A percentile compares a stretch with the other conserved stretches of the same genome.
Conservation (phyloP, 2,113 vertebrate species). For the Caloenas nicobarica region DNA sequence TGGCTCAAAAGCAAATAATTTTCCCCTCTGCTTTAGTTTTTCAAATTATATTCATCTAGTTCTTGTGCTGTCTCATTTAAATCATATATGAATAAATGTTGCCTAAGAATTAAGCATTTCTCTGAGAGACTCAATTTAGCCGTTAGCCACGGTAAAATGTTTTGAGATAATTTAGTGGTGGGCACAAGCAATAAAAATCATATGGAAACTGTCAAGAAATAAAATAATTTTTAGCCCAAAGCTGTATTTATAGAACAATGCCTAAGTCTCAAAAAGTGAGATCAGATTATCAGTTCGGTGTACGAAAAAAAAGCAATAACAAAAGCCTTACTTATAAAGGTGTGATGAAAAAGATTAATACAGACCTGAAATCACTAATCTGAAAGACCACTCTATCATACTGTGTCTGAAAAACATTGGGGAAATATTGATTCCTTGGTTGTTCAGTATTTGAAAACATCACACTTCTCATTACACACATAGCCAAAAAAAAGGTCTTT, state of each 20-base stretch:
- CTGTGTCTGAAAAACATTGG: neutral
- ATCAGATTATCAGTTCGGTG: constrained; percentile 18
- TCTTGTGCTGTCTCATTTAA: constrained; percentile 19
- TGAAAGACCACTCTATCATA: constrained; percentile 29
- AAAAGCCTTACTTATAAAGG: constrained; percentile 13
- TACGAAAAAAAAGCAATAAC: constrained; percentile 25
- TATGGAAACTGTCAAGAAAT: neutral
- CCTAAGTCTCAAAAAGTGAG: neutral
- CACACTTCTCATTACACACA: neutral
- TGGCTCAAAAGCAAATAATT: neutral
- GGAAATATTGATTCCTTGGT: constrained; percentile 19
- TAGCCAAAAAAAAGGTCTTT: neutral
- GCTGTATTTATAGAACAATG: neutral
- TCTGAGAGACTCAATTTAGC: neutral
- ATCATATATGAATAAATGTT: neutral
- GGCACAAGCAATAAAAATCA: constrained; percentile 1
- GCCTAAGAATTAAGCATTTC: constrained; percentile 22
- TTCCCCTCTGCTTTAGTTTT: constrained; percentile 17
- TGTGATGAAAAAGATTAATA: constrained; percentile 47
- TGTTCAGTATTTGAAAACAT: neutral
- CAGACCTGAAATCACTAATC: constrained; percentile 25
- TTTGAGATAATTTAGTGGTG: constrained; percentile 36
- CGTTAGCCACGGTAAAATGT: neutral
- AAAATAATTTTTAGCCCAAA: constrained; percentile 16
- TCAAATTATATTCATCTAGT: constrained; percentile 14